Base-by-base conservation (phyloP, 2,797 vertebrate species). In the Anableps anableps region DNA sequence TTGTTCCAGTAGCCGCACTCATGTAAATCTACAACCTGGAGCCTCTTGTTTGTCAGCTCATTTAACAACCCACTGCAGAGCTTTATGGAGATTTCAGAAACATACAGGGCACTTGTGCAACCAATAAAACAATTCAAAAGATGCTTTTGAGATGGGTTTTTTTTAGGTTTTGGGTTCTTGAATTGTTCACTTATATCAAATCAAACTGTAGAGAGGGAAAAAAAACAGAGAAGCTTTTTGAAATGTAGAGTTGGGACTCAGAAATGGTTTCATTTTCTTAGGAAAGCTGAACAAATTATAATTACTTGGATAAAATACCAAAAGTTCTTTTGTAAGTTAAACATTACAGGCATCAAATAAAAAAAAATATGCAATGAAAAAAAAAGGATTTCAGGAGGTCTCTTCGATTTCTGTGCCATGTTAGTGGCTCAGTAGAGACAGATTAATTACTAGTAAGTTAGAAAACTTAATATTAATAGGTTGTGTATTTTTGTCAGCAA, bases 1-100 rank as follows among this genome's bases (percentile, higher is more conserved):
- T 81, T 75, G 84, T 85, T 90, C 80, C 84, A 79, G 71, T 5
- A 4, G 60, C 66, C 78, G 77, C 64, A 71, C 83, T 88, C 71
- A 38, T 83, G 81, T 50, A 76, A 73, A 80, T 80, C 76, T 72
- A 74, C 74, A 83, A 76, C 64, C 75, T 10, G 47, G 79, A 45
- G 75, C n/a, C 0, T 78, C 75, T 76, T 74, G 74, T 79, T 83
- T 76, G 74, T 80, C 34, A 26, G 51, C 31, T 62, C 83, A 64
- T 73, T 88, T 66, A 48, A 73, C 51, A 77, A 83, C 77, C 80
- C 81, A 58, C 70, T 60, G 48, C 21, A 75, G 75, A 79, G 26
- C 1, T 90, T 73, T 36, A 74, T 66, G 75, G 70, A 76, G 55
- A 31, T 78, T 75, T 53, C 58, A 77, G 34, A 81, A 62, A 71